Base-by-base conservation (phyloP, 2,797 vertebrate species). In the Numenius phaeopus region DNA sequence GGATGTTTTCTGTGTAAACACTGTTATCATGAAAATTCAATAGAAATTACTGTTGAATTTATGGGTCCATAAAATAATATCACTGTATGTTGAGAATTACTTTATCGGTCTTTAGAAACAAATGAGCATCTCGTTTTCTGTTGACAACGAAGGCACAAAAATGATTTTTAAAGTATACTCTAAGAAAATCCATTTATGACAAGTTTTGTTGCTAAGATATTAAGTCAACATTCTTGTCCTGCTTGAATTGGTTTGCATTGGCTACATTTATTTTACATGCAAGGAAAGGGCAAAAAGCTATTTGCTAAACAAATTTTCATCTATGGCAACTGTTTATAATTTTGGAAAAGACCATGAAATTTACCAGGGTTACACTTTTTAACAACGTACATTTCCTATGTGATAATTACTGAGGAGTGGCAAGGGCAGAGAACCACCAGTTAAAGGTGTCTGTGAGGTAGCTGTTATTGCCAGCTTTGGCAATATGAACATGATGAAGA, bases 31-130 rank as follows among this genome's bases (percentile, higher is more conserved):
- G 37, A 85, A 79, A 73, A 91, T 52, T 70, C 39, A 67, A n/a
- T 47, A n/a, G 69, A 93, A 94, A 89, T 85, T 78, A 46, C 11
- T 46, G 32, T 61, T 66, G 61, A 90, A 88, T 94, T 95, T 97
- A 18, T 2, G 13, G 23, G 16, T 65, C 26, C 29, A 40, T 86
- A 80, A 81, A 85, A 69, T 66, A 77, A 67, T 87, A 69, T 34
- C 84, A 22, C 14, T 44, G 2, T 26, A 21, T 65, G 16, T 44
- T 72, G 29, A 89, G 12, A 66, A 39, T 17, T 86, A 20, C 13
- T 94, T 52, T 83, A 78, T 64, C 27, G 11, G 46, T 49, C 27
- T 70, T 82, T 20, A 75, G 62, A 86, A 84, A 72, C 23, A 76
- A 73, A 77, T n/a, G 3, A 69, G 8, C 5, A 5, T 57, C 66